Conservation (phyloP, 2,888 invertebrate genomes). For the Flabesymbios commensalis region DNA sequence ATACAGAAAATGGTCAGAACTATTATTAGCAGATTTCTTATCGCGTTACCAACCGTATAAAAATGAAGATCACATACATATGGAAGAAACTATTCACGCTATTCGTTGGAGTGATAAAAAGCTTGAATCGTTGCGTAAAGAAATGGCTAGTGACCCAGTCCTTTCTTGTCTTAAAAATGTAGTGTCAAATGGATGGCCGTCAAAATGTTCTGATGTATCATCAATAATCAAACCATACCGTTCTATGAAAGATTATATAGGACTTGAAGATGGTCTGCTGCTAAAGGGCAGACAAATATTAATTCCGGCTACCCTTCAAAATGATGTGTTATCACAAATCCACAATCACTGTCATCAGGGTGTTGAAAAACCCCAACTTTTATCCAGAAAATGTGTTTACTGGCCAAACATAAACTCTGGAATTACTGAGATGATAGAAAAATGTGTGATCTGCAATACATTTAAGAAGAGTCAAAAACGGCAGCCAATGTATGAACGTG, state of each 20-base stretch:
- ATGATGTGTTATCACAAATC: constrained; percentile 14
- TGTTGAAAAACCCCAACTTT: constrained; percentile 16
- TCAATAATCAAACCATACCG: constrained; percentile 15
- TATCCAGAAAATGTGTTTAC: constrained; percentile 16
- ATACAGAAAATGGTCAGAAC: constrained; percentile 21
- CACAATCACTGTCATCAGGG: constrained; percentile 15
- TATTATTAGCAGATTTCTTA: constrained; percentile 28
- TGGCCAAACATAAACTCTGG: constrained; percentile 27
- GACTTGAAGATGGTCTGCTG: constrained; percentile 22
- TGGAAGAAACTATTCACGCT: constrained; percentile 17
- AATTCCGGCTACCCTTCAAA: constrained; percentile 10
- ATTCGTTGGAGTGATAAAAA: constrained; percentile 6
- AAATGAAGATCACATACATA: neutral
- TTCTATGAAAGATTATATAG: constrained; percentile 18
- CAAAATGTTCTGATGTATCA: constrained; percentile 4
- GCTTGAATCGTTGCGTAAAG: constrained; percentile 4
- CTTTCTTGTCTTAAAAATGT: constrained; percentile 13
- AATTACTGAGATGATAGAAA: constrained; percentile 11
- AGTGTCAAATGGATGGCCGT: constrained; percentile 19
- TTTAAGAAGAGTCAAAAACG: constrained; percentile 8
- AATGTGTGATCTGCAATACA: constrained; percentile 14
- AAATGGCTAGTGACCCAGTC: constrained; percentile 6
- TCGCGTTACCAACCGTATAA: constrained; percentile 19
- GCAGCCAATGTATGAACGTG: constrained; percentile 8
- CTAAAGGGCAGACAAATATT: constrained; percentile 22